Evolutionary conservation across 2,888 invertebrate species (phyloP).

Genomic region (Ornithoptera alexandrae): DNA sequence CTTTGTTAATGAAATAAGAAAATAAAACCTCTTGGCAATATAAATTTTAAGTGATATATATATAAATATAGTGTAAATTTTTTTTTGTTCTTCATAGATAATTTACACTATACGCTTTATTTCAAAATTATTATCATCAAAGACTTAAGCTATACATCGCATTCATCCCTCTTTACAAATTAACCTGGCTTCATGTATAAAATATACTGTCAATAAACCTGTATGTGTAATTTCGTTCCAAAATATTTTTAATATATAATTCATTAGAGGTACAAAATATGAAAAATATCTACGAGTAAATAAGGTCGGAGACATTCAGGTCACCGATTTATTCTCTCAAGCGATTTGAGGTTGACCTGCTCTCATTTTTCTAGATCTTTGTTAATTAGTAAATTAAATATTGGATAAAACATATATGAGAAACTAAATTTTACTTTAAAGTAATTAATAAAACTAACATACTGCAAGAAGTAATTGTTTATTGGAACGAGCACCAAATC

Average conservation of each 20-base stretch:
- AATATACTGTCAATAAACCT: background rate
- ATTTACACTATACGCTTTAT: no score
- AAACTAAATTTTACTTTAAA: background rate
- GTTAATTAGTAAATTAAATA: background rate
- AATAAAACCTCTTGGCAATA: no score
- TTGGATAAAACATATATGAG: background rate
- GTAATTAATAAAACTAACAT: background rate
- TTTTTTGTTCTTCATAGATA: no score
- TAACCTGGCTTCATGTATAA: background rate
- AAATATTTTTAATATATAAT: background rate
- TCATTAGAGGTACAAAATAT: background rate
- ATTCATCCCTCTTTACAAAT: background rate
- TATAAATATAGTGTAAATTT: no score
- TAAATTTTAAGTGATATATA: no score
- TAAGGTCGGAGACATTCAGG: constrained; percentile 20
- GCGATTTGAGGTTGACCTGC: constrained; percentile 6
- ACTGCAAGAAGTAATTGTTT: background rate
- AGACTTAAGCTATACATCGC: no score
- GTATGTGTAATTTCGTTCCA: background rate
- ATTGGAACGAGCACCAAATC: background rate
- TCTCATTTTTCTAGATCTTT: constrained; percentile 7
- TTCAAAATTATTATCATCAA: no score
- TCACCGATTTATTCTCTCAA: constrained; percentile 17
- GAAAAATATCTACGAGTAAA: background rate
- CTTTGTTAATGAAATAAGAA: no score